Evolutionary conservation across 2,888 invertebrate species (phyloP).

Genomic region (Teleogryllus oceanicus): DNA sequence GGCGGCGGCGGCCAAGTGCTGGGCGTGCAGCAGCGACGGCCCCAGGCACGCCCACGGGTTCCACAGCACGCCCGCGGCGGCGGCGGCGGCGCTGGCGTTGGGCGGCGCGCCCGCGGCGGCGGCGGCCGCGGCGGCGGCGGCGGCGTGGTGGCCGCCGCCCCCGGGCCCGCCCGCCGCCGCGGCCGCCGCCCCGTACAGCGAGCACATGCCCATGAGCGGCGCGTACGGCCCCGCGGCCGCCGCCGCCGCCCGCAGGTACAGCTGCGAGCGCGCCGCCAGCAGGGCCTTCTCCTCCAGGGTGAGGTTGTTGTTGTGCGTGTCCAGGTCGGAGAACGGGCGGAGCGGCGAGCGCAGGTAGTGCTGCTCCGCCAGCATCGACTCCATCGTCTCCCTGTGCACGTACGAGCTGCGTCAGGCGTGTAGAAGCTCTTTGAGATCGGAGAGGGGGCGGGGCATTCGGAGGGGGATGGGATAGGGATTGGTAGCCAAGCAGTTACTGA

Average conservation of each 20-base stretch:
- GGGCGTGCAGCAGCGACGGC: conserved; percentile 63
- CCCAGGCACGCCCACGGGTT: conserved; percentile 69
- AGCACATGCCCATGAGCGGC: conserved; percentile 53
- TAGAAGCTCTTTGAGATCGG: not conserved
- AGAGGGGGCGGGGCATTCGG: not conserved
- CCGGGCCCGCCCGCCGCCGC: conserved; percentile 52
- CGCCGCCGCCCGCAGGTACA: conserved; percentile 68
- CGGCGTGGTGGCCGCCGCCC: conserved; percentile 67
- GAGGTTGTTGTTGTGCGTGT: conserved; percentile 51
- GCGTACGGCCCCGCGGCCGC: conserved; percentile 59
- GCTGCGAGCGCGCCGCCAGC: conserved; percentile 70
- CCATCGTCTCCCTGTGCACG: conserved; percentile 79
- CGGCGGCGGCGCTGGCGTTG: conserved; percentile 67
- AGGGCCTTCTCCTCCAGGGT: conserved; percentile 75
- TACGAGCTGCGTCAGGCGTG: conserved; percentile 9
- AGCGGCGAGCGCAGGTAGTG: conserved; percentile 75
- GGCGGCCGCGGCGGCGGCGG: conserved; percentile 52
- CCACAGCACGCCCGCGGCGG: conserved; percentile 48
- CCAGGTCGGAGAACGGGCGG: conserved; percentile 69
- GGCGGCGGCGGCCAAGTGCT: conserved; percentile 53
- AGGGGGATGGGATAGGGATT: not conserved
- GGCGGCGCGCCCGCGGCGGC: conserved; percentile 54
- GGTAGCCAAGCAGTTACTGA: too few relatives aligned
- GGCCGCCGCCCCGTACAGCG: conserved; percentile 44
- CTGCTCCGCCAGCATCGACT: conserved; percentile 81